Base-by-base conservation (phyloP, 2,797 vertebrate species). In the Falco naumanni region DNA sequence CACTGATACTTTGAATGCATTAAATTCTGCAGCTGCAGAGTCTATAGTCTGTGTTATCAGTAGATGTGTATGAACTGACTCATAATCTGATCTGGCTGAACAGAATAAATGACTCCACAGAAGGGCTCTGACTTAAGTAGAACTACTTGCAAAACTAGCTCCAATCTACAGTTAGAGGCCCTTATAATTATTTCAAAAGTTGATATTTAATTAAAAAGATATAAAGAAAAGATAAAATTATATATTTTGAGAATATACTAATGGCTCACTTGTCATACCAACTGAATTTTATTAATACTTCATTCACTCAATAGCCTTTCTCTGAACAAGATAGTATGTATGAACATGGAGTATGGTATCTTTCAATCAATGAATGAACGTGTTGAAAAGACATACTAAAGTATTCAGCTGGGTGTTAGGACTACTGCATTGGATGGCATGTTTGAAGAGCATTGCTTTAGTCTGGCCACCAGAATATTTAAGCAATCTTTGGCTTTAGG, bases 151-250 rank as follows among this genome's bases (percentile, higher is more conserved):
- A 79, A 83, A 82, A 48, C 10, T 39, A 72, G 3, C 21, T 70
- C 34, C 21, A 94, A 60, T 57, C 66, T 59, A 50, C 75, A 97
- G 81, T 93, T 93, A 92, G 78, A 71, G 69, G 45, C 54, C 71
- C n/a, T 80, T 37, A 18, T 19, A 95, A 91, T 95, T 84, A 95
- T 47, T 59, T 83, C 28, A n/a, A 66, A 95, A 96, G 82, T 47
- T 92, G 85, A 82, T 74, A 94, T 95, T 89, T 60, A 89, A 89
- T 87, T 93, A 65, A 94, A 90, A 54, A 63, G 24, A 4, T 13
- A 17, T 74, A 86, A 82, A 91, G 39, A 95, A 54, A 83, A 90
- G 24, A 83, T 72, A 74, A 92, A 97, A 82, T 84, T 61, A 81
- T 43, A 13, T 70, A 33, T 95, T 97, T 96, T 89, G 75, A 74